These are phyloP conservation scores for Zeugodacus cucurbitae DNA, from an alignment of 1,140 invertebrate species.

Conservation along the genomic window DNA sequence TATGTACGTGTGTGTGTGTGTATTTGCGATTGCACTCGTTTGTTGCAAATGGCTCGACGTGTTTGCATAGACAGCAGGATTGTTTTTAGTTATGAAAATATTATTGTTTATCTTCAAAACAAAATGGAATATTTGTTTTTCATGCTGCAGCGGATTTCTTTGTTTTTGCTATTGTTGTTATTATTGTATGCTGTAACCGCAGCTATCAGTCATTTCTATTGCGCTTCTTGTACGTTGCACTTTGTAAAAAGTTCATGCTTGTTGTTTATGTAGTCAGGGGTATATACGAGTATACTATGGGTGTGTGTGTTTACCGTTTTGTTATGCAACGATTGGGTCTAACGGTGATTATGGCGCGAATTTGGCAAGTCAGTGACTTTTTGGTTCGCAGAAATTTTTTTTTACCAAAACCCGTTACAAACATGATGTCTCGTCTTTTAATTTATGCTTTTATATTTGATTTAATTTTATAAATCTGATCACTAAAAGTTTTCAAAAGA, in stretches of 20 bases:
- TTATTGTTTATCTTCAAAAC: slow-evolving; percentile 36
- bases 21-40: not conserved
- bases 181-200: not conserved
- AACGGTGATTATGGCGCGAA: no score
- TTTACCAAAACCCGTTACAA: no score
- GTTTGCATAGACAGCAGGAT: slow-evolving; percentile 19
- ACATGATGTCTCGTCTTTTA: no score
- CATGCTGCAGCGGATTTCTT: not conserved
- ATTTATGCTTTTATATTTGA: no score
- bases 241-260: not conserved
- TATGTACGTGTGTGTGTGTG: not conserved
- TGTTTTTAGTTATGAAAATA: slow-evolving; percentile 38
- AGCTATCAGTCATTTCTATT: not conserved
- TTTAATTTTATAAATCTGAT: no score
- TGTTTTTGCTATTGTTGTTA: not conserved
- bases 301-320: not conserved
- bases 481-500: no score
- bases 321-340: no score
- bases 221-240: not conserved
- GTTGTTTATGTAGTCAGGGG: no score
- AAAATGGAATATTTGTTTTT: not conserved
- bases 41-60: not conserved
- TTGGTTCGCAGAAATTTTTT: no score
- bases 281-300: not conserved
- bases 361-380: no score